Evolutionary conservation across 2,888 invertebrate species (phyloP), one percentile per base, ranked within the genome.

Genomic region (Tanytarsus gracilentus): DNA sequence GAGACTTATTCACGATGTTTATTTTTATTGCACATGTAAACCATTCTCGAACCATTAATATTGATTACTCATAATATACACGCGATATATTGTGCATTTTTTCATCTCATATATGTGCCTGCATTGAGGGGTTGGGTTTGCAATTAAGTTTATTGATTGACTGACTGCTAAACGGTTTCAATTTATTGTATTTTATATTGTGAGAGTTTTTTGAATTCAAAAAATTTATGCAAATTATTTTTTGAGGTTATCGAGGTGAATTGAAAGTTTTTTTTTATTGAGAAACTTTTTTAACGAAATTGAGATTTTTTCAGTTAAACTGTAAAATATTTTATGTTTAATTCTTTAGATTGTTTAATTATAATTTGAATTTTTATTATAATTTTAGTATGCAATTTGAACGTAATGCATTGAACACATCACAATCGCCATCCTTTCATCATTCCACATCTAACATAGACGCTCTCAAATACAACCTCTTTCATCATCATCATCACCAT

Each of bases 361-460:
- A n/a, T n/a, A n/a, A n/a, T n/a, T n/a, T n/a, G n/a, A 36, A n/a
- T 14, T 36, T n/a, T 36, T 9, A 7, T 7, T 44, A 3, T 21
- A 18, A 23, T 44, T 33, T 3, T 7, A 56, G 55, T 40, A 58
- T 58, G 58, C 58, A 58, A 58, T 58, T 58, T 58, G 58, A 58
- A 58, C 40, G 58, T 7, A 58, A 48, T 40, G 58, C 58, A 16
- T 21, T 58, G 44, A 49, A 25, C 39, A 23, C 36, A 8, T 36
- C 33, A 11, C 36, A 29, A n/a, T 14, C 49, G n/a, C 49, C 25
- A 25, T 26, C 49, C n/a, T 49, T 49, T 49, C 25, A 30, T 11
- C n/a, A 44, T 2, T 26, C 49, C 6, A 6, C 49, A 25, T 29
- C 52, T 23, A 52, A 52, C 30, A 33, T 29, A 11, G 52, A 52